Base-by-base conservation (phyloP, 2,888 invertebrate species). In the Drosophila demipolita region DNA sequence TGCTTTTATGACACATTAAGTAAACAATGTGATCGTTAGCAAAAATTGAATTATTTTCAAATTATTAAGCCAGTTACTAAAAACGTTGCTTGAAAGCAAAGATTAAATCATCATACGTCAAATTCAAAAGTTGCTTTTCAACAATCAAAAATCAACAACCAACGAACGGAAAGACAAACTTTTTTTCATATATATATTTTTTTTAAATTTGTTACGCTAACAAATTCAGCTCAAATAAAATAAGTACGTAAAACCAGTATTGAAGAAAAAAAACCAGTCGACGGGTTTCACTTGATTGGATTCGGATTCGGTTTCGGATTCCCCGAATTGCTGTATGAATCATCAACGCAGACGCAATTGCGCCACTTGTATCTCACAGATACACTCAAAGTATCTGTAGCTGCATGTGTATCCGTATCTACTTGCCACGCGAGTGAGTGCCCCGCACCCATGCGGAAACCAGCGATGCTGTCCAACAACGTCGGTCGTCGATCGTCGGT, bases 281-380 rank as follows among this genome's bases (percentile, higher is more conserved):
- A 67, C 42, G 63, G 54, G 68, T 66, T 70, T 78, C 87, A 86
- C 70, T 89, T 83, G 81, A 66, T 86, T 83, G 83, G 72, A 49
- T 82, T 71, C 59, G 52, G 75, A 75, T 80, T 89, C 62, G 50
- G 81, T 86, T 80, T 89, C 81, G 91, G 91, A 88, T 90, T 91
- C 91, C 91, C 91, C 89, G 89, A 91, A 91, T 80, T 70, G 60
- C n/a, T 59, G 45, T 20, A 77, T 91, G 91, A 91, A 79, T 91
- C 91, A 91, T 78, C 71, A 23, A 40, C 29, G n/a, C 55, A 69
- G 45, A 54, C 65, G 53, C 64, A 66, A 75, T 66, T 65, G 66
- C 57, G 65, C 66, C 54, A 73, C 63, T 69, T 66, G 60, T 66
- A 54, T 54, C 74, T 45, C 66, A 52, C 63, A 63, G 60, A 66